phyloP scores from a whole-genome alignment of 2,888 invertebrate species.

The Platycheirus rosarum region DNA sequence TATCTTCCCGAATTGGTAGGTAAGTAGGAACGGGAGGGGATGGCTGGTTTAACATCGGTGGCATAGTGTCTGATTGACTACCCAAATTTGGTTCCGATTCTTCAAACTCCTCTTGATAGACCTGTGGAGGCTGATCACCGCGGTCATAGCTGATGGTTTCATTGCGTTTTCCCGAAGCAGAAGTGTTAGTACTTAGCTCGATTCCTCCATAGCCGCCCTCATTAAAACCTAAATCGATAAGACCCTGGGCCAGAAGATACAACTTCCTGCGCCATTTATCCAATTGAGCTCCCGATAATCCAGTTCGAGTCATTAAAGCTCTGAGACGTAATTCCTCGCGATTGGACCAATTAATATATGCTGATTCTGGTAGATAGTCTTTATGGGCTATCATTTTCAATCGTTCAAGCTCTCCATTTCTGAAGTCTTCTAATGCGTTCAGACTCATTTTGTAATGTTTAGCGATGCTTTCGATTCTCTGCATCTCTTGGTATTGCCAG shows the following conservation, averaged over 20 bases:
- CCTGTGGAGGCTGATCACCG: slow-evolving; percentile 82
- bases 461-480: slow-evolving; percentile 78
- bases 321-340: slow-evolving; percentile 76
- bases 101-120: slow-evolving; percentile 79
- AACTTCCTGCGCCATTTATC: slow-evolving; percentile 79
- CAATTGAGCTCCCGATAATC: slow-evolving; percentile 76
- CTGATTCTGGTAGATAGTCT: slow-evolving; percentile 75
- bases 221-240: slow-evolving; percentile 76
- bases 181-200: slow-evolving; percentile 71
- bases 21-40: not conserved
- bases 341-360: slow-evolving; percentile 76
- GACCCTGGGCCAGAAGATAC: slow-evolving; percentile 79
- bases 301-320: slow-evolving; percentile 75
- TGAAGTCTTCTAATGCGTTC: slow-evolving; percentile 79
- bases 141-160: slow-evolving; percentile 79
- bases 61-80: slow-evolving; percentile 70
- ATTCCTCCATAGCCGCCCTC: slow-evolving; percentile 76
- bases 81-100: slow-evolving; percentile 80
- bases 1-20: slow-evolving; percentile 5
- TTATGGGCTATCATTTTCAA: slow-evolving; percentile 78
- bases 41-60: slow-evolving; percentile 62
- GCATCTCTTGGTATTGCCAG: slow-evolving; percentile 79
- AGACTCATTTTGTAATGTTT: slow-evolving; percentile 78
- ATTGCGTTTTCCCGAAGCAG: slow-evolving; percentile 70
- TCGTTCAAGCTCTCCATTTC: slow-evolving; percentile 78